Conservation (phyloP, 2,113 vertebrate genomes). For the Neotoma lepida region DNA sequence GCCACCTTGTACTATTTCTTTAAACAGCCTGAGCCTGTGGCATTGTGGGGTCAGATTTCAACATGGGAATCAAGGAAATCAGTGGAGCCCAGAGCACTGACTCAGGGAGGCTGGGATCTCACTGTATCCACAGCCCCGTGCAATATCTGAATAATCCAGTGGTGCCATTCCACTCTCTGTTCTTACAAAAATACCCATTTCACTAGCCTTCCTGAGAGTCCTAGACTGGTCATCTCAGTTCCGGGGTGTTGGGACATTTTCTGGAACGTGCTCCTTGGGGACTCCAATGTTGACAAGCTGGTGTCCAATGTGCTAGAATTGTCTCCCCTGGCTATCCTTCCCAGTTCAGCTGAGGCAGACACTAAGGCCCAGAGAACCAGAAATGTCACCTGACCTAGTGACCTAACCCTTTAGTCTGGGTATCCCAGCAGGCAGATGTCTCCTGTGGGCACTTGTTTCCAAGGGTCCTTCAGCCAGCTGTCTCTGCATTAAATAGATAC, state of each 20-base stretch:
- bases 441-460: background rate
- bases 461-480: background rate
- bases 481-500: background rate
- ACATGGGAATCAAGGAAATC: background rate
- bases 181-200: background rate
- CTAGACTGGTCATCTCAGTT: background rate
- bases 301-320: too few relatives aligned
- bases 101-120: background rate
- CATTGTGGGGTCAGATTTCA: background rate
- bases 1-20: background rate
- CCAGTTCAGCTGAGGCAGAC: background rate
- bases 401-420: background rate
- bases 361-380: background rate
- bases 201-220: background rate
- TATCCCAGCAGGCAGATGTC: background rate
- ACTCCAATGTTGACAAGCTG: background rate
- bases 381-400: background rate
- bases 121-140: accelerated
- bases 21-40: background rate
- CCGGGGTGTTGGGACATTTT: background rate
- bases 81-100: background rate
- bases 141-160: background rate
- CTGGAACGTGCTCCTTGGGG: background rate
- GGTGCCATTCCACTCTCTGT: background rate
- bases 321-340: background rate